A percentile compares a stretch with the other conserved stretches of the same genome.
phyloP scores from a whole-genome alignment of 2,797 vertebrate genomes.

The Smutsia gigantea region DNA sequence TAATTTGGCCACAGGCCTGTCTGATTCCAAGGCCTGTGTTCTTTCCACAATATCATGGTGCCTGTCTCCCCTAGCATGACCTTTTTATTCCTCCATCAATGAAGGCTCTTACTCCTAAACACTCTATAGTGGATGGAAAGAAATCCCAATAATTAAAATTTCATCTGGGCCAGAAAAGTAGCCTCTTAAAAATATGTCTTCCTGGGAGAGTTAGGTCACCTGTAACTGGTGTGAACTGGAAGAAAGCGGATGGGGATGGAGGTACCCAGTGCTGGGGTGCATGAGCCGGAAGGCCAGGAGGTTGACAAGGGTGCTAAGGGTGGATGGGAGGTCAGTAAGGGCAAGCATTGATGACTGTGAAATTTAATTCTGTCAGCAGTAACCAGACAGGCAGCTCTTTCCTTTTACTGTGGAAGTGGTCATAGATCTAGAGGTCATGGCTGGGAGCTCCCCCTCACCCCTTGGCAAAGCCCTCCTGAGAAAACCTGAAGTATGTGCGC shows the following conservation, averaged over 20 bases:
- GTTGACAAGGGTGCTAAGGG: not conserved
- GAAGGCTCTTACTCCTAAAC: not conserved
- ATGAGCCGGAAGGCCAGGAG: not conserved
- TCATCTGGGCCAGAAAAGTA: not conserved
- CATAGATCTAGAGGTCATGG: not conserved
- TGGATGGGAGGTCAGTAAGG: not conserved
- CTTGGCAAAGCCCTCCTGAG: not conserved
- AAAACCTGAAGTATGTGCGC: not conserved
- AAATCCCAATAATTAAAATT: conserved; percentile 36
- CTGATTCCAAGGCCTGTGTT: not conserved
- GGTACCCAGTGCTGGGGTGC: not conserved
- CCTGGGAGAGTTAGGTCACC: not conserved
- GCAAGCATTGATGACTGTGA: not conserved
- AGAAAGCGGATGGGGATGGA: not conserved
- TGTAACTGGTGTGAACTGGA: not conserved
- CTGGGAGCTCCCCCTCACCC: not conserved
- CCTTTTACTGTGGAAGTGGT: not conserved
- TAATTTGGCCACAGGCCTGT: not conserved
- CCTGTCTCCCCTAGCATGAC: not conserved
- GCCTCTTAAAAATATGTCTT: conserved; percentile 27
- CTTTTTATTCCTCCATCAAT: not conserved
- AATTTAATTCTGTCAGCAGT: not conserved
- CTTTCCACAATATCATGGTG: not conserved
- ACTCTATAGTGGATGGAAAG: not conserved
- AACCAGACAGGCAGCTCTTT: not conserved